These are phyloP conservation scores for Austrolebias charrua DNA, from an alignment of 2,797 vertebrate species.

Conservation along the genomic window DNA sequence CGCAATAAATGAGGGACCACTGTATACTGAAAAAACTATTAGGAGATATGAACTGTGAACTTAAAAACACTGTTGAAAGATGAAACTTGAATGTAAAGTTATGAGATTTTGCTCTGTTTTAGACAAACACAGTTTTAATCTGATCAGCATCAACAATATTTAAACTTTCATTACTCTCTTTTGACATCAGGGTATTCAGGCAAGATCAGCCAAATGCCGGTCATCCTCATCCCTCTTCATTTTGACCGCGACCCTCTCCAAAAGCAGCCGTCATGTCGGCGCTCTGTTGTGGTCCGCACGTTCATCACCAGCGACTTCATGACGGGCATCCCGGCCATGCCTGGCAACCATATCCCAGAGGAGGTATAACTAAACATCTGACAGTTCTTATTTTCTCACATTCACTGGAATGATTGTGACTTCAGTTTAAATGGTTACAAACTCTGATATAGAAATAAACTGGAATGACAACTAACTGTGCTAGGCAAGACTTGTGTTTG, in stretches of 20 bases:
- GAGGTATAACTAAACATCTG: slow-evolving; percentile 49
- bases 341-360: slow-evolving; percentile 88
- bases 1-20: too few relatives aligned
- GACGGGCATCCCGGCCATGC: slow-evolving; percentile 94
- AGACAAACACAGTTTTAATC: background rate
- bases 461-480: too few relatives aligned
- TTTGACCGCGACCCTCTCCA: slow-evolving; percentile 97
- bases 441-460: too few relatives aligned
- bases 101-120: background rate
- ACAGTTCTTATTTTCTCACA: background rate
- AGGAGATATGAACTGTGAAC: too few relatives aligned
- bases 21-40: too few relatives aligned
- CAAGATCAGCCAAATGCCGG: slow-evolving; percentile 98
- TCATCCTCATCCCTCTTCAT: slow-evolving; percentile 95
- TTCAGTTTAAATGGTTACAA: background rate
- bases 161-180: background rate
- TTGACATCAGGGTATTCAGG: slow-evolving; percentile 84
- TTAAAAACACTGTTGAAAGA: too few relatives aligned
- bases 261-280: slow-evolving; percentile 97
- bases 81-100: too few relatives aligned
- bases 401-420: background rate
- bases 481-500: too few relatives aligned
- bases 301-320: slow-evolving; percentile 99
- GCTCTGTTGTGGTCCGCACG: slow-evolving; percentile 95
- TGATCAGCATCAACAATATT: background rate